Evolutionary conservation across 2,888 invertebrate species (phyloP), one percentile per base, ranked within the genome.

Genomic region (Apeira syringaria): DNA sequence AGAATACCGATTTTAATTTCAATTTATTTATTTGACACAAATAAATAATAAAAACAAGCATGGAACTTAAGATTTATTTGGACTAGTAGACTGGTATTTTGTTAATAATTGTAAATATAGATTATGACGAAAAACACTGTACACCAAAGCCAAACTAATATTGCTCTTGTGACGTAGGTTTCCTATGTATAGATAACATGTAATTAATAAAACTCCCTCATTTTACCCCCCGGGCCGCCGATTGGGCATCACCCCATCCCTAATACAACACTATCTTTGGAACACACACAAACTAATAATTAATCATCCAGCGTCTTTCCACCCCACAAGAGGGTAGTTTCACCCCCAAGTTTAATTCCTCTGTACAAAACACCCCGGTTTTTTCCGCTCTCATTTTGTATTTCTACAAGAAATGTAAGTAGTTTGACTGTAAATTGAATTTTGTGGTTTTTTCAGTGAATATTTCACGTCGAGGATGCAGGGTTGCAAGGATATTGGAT

Each of bases 251-350:
- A 53, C 59, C 55, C 56, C 62, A 44, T 43, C 51, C 42, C 56
- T 51, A 24, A 62, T 53, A 56, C 57, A 55, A 56, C 62, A 61
- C 71, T 81, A 84, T 83, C 84, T 82, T 78, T 66, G 69, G 71
- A 78, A 85, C 85, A 86, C 86, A 86, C 80, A 88, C 85, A 85
- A 85, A 87, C 86, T 85, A 84, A 88, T 87, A 89, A 89, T 88
- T 89, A 89, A 87, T 89, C 88, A 89, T 87, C 86, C 75, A 68
- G 70, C 80, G 68, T 84, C 84, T 84, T 85, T 30, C 44, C 41
- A 34, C 73, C 68, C 64, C 62, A 74, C 59, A 56, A 25, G 24
- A 25, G 47, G 50, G 46, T 25, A 38, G 35, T 34, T 32, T 37
- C 37, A 31, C 64, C 63, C 77, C 67, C 71, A 66, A 80, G 77